Evolutionary conservation across 1,140 invertebrate genomes (phyloP), one percentile per base, ranked within the genome.

Genomic region (Bombus confusus): DNA sequence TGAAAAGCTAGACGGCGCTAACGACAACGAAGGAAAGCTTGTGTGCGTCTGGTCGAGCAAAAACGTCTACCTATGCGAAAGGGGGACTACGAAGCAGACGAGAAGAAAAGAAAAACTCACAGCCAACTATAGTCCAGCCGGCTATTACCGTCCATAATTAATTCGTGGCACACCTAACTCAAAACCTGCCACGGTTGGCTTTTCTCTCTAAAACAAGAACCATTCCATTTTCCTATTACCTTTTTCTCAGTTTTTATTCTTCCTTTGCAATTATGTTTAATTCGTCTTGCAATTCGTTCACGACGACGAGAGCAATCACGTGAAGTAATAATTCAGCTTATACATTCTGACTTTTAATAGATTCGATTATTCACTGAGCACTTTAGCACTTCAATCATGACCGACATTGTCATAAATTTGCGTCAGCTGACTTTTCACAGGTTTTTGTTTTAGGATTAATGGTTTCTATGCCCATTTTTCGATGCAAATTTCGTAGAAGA

Each of bases 141-240:
- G 66, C 52, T 71, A 80, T 80, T 80, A 57, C 34, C 34, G 43
- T 15, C n/a, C 34, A 34, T 31, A 80, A 80, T 72, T 72, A 80
- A 80, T 47, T 80, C 43, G 43, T n/a, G 66, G 15, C 66, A 43
- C 78, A 41, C 39, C 41, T 47, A 43, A 10, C 34, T 80, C 43
- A 43, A 80, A 80, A 80, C 28, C 47, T 71, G 18, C 47, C 37
- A 72, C 68, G 34, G 22, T 68, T 34, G 22, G 5, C 22, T 66
- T 25, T 52, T 71, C 47, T 37, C 47, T 39, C 22, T 71, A 5
- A 31, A 82, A 8, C 15, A 22, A 64, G 31, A 47, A 82, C n/a
- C 41, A 22, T 81, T 34, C 15, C n/a, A 34, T 75, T 47, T 37
- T 75, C 47, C 31, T 13, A 47, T 12, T 25, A 57, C 25, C 12